Conservation (phyloP, 2,113 vertebrate genomes). For the Carettochelys insculpta region DNA sequence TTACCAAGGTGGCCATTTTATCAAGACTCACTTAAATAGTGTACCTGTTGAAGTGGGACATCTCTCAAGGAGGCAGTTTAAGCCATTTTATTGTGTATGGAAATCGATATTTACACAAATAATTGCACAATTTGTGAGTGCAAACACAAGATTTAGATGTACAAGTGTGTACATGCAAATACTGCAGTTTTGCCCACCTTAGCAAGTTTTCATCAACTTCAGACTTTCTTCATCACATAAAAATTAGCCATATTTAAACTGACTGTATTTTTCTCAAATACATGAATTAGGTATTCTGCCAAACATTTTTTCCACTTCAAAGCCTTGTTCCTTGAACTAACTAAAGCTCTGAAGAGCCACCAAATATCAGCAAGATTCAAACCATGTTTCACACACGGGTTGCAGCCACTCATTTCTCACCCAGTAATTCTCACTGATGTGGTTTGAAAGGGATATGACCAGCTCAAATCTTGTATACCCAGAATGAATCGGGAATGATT, state of each 20-base stretch:
- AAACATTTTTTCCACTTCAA: neutral
- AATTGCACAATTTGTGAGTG: neutral
- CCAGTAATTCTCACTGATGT: neutral
- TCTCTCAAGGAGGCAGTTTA: conserved; percentile 19
- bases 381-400: neutral
- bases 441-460: neutral
- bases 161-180: neutral
- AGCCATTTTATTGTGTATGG: neutral
- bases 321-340: neutral
- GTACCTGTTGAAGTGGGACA: conserved; percentile 15
- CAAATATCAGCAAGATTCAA: neutral
- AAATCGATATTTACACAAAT: neutral
- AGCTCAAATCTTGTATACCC: neutral
- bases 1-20: neutral
- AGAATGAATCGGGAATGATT: neutral
- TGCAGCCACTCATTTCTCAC: no score
- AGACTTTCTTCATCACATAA: neutral
- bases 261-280: neutral
- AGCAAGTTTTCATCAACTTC: neutral
- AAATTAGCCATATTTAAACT: neutral
- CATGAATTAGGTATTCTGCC: neutral
- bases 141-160: neutral
- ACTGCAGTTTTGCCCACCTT: neutral
- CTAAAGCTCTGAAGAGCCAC: neutral
- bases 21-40: conserved; percentile 10